Conservation (phyloP, 1,140 invertebrate genomes). For the Periplaneta americana region DNA sequence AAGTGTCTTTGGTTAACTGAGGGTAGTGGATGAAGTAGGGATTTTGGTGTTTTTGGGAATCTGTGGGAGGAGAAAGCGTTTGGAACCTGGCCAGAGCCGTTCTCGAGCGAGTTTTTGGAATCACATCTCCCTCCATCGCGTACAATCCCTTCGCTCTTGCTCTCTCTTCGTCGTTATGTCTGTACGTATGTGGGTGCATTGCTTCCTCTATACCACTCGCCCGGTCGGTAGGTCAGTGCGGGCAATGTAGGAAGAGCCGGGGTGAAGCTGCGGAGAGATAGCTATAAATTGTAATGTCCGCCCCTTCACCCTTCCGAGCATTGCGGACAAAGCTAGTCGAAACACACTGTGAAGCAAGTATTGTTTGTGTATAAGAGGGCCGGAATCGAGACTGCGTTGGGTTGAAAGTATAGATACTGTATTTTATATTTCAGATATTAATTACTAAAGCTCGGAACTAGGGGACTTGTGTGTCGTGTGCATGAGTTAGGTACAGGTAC, state of each 20-base stretch:
- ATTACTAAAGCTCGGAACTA: too few species aligned
- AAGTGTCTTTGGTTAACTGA: too few species aligned
- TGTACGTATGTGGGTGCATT: too few species aligned
- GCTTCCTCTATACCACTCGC: too few species aligned
- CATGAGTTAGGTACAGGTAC: too few species aligned
- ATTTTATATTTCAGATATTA: too few species aligned
- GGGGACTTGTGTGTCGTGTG: too few species aligned
- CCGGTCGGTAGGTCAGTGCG: background rate
- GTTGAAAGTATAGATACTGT: too few species aligned
- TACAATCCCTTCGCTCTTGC: background rate
- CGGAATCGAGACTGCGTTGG: too few species aligned
- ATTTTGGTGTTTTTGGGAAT: background rate
- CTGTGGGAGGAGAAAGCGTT: background rate
- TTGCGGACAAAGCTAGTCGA: background rate
- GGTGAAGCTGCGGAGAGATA: background rate
- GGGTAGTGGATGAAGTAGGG: too few species aligned
- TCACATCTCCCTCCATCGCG: background rate
- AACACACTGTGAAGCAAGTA: background rate
- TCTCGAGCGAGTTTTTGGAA: background rate
- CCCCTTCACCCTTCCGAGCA: background rate
- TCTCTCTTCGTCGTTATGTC: background rate
- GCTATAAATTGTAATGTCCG: background rate
- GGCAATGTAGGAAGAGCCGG: background rate
- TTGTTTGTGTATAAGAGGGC: too few species aligned
- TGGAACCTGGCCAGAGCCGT: background rate